A percentile compares a stretch with the other conserved stretches of the same genome.
These are phyloP conservation scores for Eriosoma lanigerum DNA, from an alignment of 1,140 invertebrate species.

Conservation along the genomic window DNA sequence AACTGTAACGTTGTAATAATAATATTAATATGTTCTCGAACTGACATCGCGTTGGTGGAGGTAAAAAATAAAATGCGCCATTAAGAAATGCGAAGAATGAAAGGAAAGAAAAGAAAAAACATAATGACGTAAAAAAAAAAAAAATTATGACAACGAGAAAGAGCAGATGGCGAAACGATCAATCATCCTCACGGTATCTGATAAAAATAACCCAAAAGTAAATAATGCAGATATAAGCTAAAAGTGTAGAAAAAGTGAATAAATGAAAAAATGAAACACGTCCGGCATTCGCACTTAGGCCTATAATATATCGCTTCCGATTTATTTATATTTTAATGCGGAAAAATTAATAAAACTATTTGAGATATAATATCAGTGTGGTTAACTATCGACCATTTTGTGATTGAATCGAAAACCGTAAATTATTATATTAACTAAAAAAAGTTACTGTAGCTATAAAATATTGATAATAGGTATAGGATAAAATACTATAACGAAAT, in stretches of 20 bases:
- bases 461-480: too few relatives aligned
- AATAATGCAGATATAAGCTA: background rate
- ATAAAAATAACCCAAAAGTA: background rate
- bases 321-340: too few relatives aligned
- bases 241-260: background rate
- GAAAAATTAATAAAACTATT: too few relatives aligned
- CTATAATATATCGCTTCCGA: too few relatives aligned
- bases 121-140: conserved; percentile 30
- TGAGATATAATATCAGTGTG: too few relatives aligned
- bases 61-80: background rate
- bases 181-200: conserved; percentile 25
- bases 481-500: too few relatives aligned
- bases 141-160: background rate
- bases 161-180: conserved; percentile 35
- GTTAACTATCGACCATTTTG: too few relatives aligned
- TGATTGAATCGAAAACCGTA: too few relatives aligned
- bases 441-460: too few relatives aligned
- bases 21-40: background rate
- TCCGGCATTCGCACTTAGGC: too few relatives aligned
- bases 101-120: background rate
- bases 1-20: background rate
- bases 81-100: background rate
- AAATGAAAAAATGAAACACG: background rate
- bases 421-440: too few relatives aligned
- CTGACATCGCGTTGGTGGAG: background rate